Conservation (phyloP, 2,113 vertebrate genomes). For the Bostrychus sinensis region DNA sequence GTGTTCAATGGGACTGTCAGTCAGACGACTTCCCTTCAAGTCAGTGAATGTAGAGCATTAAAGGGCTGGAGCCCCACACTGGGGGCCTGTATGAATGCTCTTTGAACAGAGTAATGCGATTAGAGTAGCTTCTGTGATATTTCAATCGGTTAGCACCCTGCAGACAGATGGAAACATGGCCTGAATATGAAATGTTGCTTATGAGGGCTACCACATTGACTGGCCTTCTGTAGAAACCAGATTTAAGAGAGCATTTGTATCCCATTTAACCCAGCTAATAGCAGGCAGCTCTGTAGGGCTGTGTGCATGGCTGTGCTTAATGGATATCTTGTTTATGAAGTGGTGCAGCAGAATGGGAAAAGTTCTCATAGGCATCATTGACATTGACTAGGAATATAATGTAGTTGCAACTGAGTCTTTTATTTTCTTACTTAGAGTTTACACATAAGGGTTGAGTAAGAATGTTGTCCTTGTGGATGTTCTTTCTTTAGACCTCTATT, state of each 20-base stretch:
- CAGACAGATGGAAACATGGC: conserved; percentile 62
- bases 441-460: no score
- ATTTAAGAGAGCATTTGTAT: conserved; percentile 19
- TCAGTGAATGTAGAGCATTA: conserved; percentile 47
- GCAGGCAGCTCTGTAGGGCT: neutral
- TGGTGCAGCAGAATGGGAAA: neutral
- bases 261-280: conserved; percentile 28
- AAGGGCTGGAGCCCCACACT: conserved; percentile 50
- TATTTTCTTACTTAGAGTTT: no score
- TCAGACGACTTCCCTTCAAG: conserved; percentile 38
- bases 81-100: conserved; percentile 50
- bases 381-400: conserved; percentile 6
- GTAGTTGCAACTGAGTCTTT: neutral
- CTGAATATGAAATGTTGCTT: conserved; percentile 70
- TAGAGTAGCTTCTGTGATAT: conserved; percentile 74
- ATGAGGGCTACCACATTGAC: conserved; percentile 40
- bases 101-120: conserved; percentile 73
- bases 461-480: neutral
- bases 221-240: conserved; percentile 40
- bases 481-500: neutral
- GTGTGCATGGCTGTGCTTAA: conserved; percentile 1
- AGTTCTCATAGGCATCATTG: conserved; percentile 9
- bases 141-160: conserved; percentile 69
- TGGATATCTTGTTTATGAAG: conserved; percentile 19
- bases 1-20: conserved; percentile 39